Conservation (phyloP, 2,888 invertebrate species). For the Parthenolecanium corni region DNA sequence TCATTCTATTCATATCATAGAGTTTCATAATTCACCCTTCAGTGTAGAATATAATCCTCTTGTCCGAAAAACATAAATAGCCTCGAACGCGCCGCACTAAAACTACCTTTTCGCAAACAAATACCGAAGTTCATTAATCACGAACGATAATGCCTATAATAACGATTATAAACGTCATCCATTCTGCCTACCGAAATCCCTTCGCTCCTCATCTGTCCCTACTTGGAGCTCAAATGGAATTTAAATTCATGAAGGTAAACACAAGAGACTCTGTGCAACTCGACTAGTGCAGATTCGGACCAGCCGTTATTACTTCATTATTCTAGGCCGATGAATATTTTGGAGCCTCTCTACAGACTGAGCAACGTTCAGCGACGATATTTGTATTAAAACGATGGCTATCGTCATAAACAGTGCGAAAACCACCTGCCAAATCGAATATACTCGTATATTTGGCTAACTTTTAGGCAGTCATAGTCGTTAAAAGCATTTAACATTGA, state of each 20-base stretch:
- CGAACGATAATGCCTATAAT: conserved; percentile 10
- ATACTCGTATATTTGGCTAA: neutral
- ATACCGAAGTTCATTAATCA: conserved; percentile 13
- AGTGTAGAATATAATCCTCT: too few relatives aligned
- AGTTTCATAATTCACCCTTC: too few relatives aligned
- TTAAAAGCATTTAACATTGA: conserved; percentile 13
- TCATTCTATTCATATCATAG: too few relatives aligned
- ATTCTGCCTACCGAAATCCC: too few relatives aligned
- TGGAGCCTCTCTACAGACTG: too few relatives aligned
- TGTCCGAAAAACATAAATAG: too few relatives aligned
- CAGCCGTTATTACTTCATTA: neutral
- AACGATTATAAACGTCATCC: conserved; percentile 16
- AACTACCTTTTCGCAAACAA: neutral
- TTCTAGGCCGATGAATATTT: neutral
- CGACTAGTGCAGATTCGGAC: neutral
- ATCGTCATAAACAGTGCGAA: neutral
- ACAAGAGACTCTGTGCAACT: neutral
- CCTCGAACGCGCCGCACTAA: too few relatives aligned
- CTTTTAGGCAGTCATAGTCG: conserved; percentile 8
- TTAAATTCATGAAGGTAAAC: neutral
- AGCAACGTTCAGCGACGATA: too few relatives aligned
- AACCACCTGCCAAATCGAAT: neutral
- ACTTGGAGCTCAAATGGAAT: neutral
- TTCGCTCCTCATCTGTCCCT: too few relatives aligned
- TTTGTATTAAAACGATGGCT: neutral